phyloP scores from a whole-genome alignment of 2,113 vertebrate species.

The Xiphophorus hellerii region DNA sequence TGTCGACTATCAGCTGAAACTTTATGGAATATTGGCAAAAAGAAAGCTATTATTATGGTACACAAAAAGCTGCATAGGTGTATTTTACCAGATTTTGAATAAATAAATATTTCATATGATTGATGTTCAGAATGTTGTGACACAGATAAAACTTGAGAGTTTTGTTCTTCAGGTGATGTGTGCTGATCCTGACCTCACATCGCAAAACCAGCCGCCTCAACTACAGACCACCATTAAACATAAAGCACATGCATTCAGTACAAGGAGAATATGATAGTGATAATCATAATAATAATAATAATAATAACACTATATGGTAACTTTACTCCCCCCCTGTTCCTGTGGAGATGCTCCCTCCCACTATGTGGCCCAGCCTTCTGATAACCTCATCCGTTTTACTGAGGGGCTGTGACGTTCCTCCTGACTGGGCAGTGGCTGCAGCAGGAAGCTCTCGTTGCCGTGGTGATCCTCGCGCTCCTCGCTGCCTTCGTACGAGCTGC shows the following conservation, averaged over 20 bases:
- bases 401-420: conserved; percentile 93
- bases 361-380: conserved; percentile 98
- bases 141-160: not conserved
- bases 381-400: conserved; percentile 93
- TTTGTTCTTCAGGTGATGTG: not conserved
- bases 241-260: conserved; percentile 92
- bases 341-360: conserved; percentile 54
- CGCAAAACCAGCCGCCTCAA: not conserved
- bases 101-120: not conserved
- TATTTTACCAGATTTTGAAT: not conserved
- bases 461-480: conserved; percentile 90
- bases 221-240: conserved; percentile 83
- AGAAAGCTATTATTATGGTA: too few relatives aligned
- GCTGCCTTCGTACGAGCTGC: conserved; percentile 96
- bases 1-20: too few relatives aligned
- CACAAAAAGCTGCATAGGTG: too few relatives aligned
- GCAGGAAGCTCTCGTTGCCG: conserved; percentile 87
- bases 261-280: conserved; percentile 56
- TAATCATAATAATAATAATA: conserved; percentile 78
- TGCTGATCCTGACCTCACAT: not conserved
- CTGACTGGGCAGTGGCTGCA: conserved; percentile 84
- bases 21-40: too few relatives aligned
- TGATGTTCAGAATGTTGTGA: not conserved
- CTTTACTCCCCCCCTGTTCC: conserved; percentile 29
- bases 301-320: conserved; percentile 76